Evolutionary conservation across 2,113 vertebrate genomes (phyloP).

Genomic region (Clarias macrocephalus): DNA sequence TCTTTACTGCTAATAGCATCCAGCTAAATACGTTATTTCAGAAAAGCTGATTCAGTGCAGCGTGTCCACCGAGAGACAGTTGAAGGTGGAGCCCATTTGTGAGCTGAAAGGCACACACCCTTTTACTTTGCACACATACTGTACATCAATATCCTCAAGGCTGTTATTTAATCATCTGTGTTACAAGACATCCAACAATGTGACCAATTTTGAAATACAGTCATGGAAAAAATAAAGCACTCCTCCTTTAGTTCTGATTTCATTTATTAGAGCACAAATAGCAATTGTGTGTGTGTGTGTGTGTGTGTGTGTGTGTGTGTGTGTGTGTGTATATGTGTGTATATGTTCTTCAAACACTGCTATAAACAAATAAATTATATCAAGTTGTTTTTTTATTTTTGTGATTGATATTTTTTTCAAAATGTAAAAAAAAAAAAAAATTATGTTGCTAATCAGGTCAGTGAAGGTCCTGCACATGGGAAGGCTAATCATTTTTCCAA

Average conservation of each 20-base stretch:
- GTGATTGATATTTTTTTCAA: no score
- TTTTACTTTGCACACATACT: conserved; percentile 53
- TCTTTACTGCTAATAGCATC: background rate
- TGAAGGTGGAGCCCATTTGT: background rate
- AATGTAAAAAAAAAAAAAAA: no score
- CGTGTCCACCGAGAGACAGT: background rate
- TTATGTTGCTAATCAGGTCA: no score
- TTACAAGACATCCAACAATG: background rate
- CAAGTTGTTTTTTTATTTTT: no score
- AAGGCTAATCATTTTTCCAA: no score
- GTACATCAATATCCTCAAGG: conserved; percentile 65
- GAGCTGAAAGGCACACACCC: background rate
- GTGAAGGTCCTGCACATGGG: no score
- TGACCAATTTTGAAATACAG: background rate
- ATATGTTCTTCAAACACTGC: no score
- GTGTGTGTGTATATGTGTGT: no score
- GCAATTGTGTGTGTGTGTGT: no score
- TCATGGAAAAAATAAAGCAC: background rate
- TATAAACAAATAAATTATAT: no score
- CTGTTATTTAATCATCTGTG: conserved; percentile 66
- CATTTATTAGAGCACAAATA: background rate
- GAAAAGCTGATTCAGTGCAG: background rate
- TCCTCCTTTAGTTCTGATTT: background rate
- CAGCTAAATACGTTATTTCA: background rate
- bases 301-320: no score